Conservation (phyloP, 2,113 vertebrate species). For the Lichenostomus cassidix region DNA sequence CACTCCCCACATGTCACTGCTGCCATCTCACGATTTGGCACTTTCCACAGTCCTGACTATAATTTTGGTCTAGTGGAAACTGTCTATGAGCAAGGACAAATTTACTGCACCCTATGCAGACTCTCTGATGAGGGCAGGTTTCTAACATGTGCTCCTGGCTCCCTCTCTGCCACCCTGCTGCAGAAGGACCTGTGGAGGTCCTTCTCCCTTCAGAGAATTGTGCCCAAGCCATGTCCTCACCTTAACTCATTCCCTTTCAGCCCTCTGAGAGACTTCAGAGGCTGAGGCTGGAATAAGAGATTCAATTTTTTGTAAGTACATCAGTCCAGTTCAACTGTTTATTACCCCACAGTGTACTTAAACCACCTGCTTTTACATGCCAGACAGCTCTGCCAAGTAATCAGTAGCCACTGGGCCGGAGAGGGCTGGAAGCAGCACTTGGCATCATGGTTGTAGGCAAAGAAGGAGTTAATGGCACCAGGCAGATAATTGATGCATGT, state of each 20-base stretch:
- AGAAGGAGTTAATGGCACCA: background rate
- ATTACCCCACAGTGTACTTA: background rate
- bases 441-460: accelerated
- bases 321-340: background rate
- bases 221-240: background rate
- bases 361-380: background rate
- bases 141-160: background rate
- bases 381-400: background rate
- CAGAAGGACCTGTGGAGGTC: background rate
- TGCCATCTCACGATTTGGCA: background rate
- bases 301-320: background rate
- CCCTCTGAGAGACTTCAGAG: background rate
- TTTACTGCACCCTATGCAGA: background rate
- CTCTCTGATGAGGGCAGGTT: background rate
- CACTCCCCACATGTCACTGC: background rate
- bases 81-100: background rate
- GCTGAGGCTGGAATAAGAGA: background rate
- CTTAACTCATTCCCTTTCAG: background rate
- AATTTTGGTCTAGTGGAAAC: background rate
- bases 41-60: background rate
- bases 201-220: background rate
- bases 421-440: background rate
- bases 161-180: background rate
- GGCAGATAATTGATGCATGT: background rate
- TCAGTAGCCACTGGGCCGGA: background rate